These are phyloP conservation scores for Neostethus bicornis DNA, from an alignment of 2,797 vertebrate species.

Conservation along the genomic window DNA sequence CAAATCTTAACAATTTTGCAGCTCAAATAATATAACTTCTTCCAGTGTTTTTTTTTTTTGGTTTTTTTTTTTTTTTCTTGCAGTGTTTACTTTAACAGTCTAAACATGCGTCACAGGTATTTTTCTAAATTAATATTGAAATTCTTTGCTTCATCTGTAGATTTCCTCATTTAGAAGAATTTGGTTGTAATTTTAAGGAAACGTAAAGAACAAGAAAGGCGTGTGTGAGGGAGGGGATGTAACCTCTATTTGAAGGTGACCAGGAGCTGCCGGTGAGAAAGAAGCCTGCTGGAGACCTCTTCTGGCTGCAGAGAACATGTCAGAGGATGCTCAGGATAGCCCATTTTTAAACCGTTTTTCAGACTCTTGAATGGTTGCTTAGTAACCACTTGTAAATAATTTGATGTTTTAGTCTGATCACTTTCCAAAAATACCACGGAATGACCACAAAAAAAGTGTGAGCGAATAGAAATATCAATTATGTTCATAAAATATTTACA, in stretches of 20 bases:
- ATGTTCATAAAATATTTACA: too few species aligned
- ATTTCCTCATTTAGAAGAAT: slow-evolving; percentile 24
- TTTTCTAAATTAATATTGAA: too few species aligned
- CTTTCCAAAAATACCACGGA: neutral
- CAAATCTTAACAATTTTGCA: neutral
- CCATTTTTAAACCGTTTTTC: slow-evolving; percentile 20
- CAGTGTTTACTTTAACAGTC: too few species aligned
- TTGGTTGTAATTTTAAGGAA: slow-evolving; percentile 33
- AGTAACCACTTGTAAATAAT: neutral
- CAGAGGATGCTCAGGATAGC: slow-evolving; percentile 14
- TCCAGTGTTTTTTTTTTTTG: too few species aligned
- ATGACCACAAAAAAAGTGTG: too few species aligned
- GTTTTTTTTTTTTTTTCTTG: neutral
- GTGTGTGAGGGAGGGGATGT: slow-evolving; percentile 62
- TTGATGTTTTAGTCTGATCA: neutral
- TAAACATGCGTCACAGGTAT: too few species aligned
- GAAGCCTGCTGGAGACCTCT: slow-evolving; percentile 67
- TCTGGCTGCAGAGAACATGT: slow-evolving; percentile 56
- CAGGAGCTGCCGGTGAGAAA: slow-evolving; percentile 41
- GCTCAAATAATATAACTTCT: neutral
- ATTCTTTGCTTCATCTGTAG: slow-evolving; percentile 15
- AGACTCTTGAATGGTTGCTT: neutral
- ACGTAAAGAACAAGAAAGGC: slow-evolving; percentile 52
- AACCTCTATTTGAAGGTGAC: slow-evolving; percentile 80
- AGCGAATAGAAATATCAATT: too few species aligned